phyloP scores from a whole-genome alignment of 2,888 invertebrate species.

The Polia nebulosa region DNA sequence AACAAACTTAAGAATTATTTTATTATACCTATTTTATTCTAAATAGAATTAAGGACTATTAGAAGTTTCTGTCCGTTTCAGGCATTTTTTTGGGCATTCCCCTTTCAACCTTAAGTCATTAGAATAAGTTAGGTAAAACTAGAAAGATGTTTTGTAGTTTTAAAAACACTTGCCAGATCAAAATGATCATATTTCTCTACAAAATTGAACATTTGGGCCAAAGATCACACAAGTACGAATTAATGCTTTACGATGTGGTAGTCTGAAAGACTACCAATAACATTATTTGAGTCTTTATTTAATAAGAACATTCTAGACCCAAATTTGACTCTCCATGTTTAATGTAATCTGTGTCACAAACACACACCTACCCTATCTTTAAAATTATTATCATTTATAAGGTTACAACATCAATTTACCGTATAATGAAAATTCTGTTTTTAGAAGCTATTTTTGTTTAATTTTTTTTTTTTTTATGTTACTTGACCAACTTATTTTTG shows the following conservation, averaged over 20 bases:
- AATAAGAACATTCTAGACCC: neutral
- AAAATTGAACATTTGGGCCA: conserved; percentile 12
- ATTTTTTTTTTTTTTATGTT: too few relatives aligned
- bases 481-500: too few relatives aligned
- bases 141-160: neutral
- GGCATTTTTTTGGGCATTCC: too few relatives aligned
- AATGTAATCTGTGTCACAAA: conserved; percentile 27
- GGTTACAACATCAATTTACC: neutral
- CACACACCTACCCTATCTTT: neutral
- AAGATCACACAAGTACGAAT: neutral
- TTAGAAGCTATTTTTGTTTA: too few relatives aligned
- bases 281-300: neutral
- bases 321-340: conserved; percentile 17
- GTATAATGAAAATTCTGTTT: too few relatives aligned
- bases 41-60: too few relatives aligned
- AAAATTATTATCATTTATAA: neutral
- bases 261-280: neutral
- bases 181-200: neutral
- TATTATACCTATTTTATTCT: too few relatives aligned
- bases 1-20: too few relatives aligned
- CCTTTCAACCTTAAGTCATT: neutral
- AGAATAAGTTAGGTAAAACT: neutral
- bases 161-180: conserved; percentile 36
- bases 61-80: too few relatives aligned
- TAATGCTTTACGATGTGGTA: too few relatives aligned